Conservation (phyloP, 2,888 invertebrate species). For the Polia nebulosa region DNA sequence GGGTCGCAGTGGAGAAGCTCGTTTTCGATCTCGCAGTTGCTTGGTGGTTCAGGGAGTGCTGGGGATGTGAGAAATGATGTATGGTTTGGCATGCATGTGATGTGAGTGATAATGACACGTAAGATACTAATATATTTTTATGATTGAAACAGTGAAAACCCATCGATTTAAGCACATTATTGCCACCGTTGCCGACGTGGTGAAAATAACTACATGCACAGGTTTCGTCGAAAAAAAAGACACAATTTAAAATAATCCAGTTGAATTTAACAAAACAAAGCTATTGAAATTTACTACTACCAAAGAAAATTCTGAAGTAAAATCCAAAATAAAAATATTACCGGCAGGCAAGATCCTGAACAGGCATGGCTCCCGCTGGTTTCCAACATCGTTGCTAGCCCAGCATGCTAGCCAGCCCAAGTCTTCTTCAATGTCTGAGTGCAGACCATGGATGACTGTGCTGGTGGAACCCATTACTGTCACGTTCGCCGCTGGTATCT, state of each 20-base stretch:
- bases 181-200: too few species aligned
- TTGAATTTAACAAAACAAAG: background rate
- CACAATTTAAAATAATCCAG: background rate
- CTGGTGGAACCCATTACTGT: slow-evolving; percentile 90
- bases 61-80: slow-evolving; percentile 60
- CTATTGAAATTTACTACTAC: too few species aligned
- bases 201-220: background rate
- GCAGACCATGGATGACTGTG: slow-evolving; percentile 91
- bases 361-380: slow-evolving; percentile 95
- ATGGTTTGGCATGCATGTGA: slow-evolving; percentile 18
- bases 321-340: slow-evolving; percentile 75
- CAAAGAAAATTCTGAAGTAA: background rate
- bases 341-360: slow-evolving; percentile 96
- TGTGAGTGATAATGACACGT: background rate
- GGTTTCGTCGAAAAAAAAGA: background rate
- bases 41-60: slow-evolving; percentile 95
- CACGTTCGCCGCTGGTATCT: slow-evolving; percentile 90
- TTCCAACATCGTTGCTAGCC: slow-evolving; percentile 96
- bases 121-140: background rate
- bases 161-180: background rate
- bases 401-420: slow-evolving; percentile 96
- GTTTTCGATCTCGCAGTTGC: slow-evolving; percentile 94
- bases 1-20: slow-evolving; percentile 94
- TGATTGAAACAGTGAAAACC: background rate
- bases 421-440: slow-evolving; percentile 91